A percentile compares a stretch with the other conserved stretches of the same genome.
phyloP scores from a whole-genome alignment of 2,888 invertebrate species.

The Synanthedon myopaeformis region DNA sequence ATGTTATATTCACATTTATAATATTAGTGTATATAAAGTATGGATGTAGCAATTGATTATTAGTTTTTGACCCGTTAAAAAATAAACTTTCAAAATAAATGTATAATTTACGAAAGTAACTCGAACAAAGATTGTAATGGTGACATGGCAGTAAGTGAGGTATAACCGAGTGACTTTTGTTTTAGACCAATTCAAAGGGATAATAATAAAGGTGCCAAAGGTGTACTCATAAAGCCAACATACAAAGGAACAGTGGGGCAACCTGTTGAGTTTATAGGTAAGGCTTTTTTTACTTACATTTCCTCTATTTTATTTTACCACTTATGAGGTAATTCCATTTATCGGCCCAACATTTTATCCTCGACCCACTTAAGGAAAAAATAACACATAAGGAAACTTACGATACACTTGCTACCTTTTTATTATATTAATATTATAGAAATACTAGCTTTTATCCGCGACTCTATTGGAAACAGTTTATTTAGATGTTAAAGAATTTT shows the following conservation, averaged over 20 bases:
- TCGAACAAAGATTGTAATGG: neutral
- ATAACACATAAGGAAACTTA: too few species aligned
- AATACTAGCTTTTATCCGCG: too few species aligned
- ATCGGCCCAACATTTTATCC: neutral
- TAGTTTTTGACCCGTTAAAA: neutral
- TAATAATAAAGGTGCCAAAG: conserved; percentile 84
- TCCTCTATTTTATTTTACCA: neutral
- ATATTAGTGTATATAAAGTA: too few species aligned
- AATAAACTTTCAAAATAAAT: conserved; percentile 1
- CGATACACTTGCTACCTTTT: too few species aligned
- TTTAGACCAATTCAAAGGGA: conserved; percentile 63
- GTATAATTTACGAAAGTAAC: conserved; percentile 6
- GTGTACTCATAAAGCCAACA: conserved; percentile 83
- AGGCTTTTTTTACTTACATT: conserved; percentile 7
- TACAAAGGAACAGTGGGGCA: conserved; percentile 86
- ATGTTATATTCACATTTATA: too few species aligned
- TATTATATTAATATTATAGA: too few species aligned
- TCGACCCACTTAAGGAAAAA: too few species aligned
- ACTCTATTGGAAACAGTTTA: too few species aligned
- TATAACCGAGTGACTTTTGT: conserved; percentile 18
- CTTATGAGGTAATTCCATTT: neutral
- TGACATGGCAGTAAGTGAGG: neutral
- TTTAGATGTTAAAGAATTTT: too few species aligned
- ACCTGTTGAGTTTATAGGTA: conserved; percentile 96
- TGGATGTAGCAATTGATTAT: neutral